These are phyloP conservation scores for Cyprinodon diabolis DNA, from an alignment of 2,797 vertebrate species.

Conservation along the genomic window DNA sequence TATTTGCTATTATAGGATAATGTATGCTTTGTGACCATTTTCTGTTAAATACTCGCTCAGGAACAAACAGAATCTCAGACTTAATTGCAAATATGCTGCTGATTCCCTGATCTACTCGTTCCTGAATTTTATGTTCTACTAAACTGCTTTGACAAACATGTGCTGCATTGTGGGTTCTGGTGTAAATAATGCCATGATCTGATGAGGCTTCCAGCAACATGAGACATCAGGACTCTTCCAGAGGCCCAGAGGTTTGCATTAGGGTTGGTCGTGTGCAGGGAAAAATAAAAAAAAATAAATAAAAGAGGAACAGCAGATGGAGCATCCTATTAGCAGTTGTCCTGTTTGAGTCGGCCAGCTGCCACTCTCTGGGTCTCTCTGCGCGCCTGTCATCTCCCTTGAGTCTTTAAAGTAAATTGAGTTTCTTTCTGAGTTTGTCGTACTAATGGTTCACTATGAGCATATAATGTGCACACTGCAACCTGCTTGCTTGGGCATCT, in stretches of 20 bases:
- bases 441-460: slow-evolving; percentile 24
- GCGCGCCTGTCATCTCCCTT: slow-evolving; percentile 47
- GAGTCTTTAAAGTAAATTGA: slow-evolving; percentile 49
- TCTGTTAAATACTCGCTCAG: not conserved
- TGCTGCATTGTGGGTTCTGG: slow-evolving; percentile 21
- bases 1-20: not conserved
- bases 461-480: slow-evolving; percentile 6
- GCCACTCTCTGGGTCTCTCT: slow-evolving; percentile 67
- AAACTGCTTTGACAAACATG: slow-evolving; percentile 37
- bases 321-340: slow-evolving; percentile 71
- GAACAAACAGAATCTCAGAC: not conserved
- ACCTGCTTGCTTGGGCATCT: not conserved
- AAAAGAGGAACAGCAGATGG: slow-evolving; percentile 67
- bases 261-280: slow-evolving; percentile 41
- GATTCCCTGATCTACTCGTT: slow-evolving; percentile 14
- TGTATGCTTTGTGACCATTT: not conserved
- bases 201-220: slow-evolving; percentile 48
- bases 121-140: slow-evolving; percentile 39
- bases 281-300: slow-evolving; percentile 7
- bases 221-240: slow-evolving; percentile 50
- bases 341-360: slow-evolving; percentile 72
- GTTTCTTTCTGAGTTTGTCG: slow-evolving; percentile 38
- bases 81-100: slow-evolving; percentile 1
- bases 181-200: slow-evolving; percentile 54
- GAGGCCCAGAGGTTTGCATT: slow-evolving; percentile 61